These are phyloP conservation scores for Rhinogobius similis DNA, from an alignment of 2,113 vertebrate species.

Conservation along the genomic window DNA sequence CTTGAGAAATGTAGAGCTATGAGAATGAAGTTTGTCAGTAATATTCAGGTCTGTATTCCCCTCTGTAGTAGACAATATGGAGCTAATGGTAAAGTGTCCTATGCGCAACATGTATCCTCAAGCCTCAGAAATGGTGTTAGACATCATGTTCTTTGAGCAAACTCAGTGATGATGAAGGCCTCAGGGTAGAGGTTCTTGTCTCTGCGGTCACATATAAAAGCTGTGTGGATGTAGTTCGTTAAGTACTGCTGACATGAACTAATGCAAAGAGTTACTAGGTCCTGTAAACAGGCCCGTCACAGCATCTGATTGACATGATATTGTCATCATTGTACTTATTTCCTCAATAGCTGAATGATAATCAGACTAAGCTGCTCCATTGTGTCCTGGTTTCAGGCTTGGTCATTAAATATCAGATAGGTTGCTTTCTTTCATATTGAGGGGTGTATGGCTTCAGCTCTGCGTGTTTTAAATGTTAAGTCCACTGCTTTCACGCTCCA, in stretches of 20 bases:
- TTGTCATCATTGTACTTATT: conserved; percentile 22
- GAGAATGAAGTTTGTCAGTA: conserved; percentile 54
- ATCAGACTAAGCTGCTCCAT: conserved; percentile 37
- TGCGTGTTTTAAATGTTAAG: background rate
- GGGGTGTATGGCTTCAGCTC: background rate
- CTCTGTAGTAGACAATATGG: conserved; percentile 41
- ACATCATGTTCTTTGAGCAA: conserved; percentile 42
- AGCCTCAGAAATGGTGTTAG: conserved; percentile 78
- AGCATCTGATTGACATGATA: conserved; percentile 12
- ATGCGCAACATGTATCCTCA: conserved; percentile 70
- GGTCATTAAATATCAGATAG: conserved; percentile 20
- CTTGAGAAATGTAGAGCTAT: conserved; percentile 31
- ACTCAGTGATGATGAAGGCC: conserved; percentile 57
- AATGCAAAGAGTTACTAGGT: background rate
- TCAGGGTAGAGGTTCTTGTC: conserved; percentile 13
- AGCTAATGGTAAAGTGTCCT: conserved; percentile 67
- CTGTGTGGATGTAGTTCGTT: background rate
- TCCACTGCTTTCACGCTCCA: conserved; percentile 15
- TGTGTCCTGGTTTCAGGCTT: conserved; percentile 20
- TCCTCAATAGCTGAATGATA: conserved; percentile 52
- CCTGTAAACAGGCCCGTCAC: conserved; percentile 10
- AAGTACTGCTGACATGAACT: background rate
- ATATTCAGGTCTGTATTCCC: conserved; percentile 64
- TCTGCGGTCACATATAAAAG: background rate
- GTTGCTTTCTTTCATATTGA: conserved; percentile 13